Evolutionary conservation across 1,140 invertebrate genomes (phyloP).

Genomic region (Rhagoletis pomonella): DNA sequence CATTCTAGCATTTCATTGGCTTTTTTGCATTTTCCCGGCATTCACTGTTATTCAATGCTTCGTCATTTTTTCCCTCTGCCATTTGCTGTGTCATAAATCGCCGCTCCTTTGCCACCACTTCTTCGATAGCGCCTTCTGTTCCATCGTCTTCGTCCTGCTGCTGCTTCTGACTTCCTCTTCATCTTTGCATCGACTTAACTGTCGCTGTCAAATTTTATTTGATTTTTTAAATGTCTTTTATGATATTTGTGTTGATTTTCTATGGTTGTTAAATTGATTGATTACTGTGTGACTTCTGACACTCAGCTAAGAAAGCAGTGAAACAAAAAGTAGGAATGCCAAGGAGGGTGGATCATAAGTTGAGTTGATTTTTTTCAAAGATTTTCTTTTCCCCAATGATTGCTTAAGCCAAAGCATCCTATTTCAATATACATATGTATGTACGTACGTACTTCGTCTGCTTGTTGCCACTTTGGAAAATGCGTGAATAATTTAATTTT

Average conservation of each 20-base stretch:
- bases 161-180: conserved; percentile 3
- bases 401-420: background rate
- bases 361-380: no score
- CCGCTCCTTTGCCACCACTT: background rate
- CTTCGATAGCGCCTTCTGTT: conserved; percentile 23
- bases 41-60: background rate
- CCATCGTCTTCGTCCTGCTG: background rate
- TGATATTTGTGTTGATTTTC: conserved; percentile 50
- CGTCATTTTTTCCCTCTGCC: background rate
- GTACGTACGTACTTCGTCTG: background rate
- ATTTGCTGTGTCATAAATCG: conserved; percentile 10
- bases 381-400: background rate
- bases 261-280: conserved; percentile 56
- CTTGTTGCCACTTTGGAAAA: background rate
- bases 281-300: conserved; percentile 57
- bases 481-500: conserved; percentile 43
- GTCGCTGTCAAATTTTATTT: conserved; percentile 41
- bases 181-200: background rate
- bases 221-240: conserved; percentile 18
- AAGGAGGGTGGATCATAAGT: background rate
- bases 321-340: background rate
- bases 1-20: background rate
- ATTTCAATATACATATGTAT: conserved; percentile 1
- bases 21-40: background rate
- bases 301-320: conserved; percentile 3